Evolutionary conservation across 2,797 vertebrate genomes (phyloP).

Genomic region (Neomorphus geoffroyi): DNA sequence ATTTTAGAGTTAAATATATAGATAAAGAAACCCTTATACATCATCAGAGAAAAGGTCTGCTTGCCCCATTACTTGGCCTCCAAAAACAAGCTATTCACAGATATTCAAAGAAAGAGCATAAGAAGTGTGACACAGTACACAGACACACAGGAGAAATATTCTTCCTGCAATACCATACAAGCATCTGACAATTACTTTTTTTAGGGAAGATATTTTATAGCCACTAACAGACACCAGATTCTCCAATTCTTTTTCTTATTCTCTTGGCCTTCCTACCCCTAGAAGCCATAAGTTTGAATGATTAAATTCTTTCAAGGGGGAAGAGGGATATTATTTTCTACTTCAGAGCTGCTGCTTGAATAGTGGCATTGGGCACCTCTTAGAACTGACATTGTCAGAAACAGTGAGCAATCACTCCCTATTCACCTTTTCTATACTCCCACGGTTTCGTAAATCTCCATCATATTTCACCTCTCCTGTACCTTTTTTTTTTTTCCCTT

Average conservation of each 20-base stretch:
- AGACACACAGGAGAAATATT: background rate
- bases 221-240: background rate
- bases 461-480: slow-evolving; percentile 2
- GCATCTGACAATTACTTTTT: background rate
- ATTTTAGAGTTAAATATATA: background rate
- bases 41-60: background rate
- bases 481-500: background rate
- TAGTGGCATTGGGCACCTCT: slow-evolving; percentile 48
- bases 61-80: background rate
- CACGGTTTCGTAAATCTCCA: slow-evolving; percentile 43
- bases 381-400: slow-evolving; percentile 45
- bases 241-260: background rate
- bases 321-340: background rate
- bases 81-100: background rate
- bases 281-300: background rate
- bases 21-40: background rate
- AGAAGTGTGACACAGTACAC: fast-evolving
- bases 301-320: background rate
- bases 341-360: background rate
- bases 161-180: background rate
- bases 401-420: slow-evolving; percentile 62
- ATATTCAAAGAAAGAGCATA: background rate
- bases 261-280: background rate
- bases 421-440: slow-evolving; percentile 54
- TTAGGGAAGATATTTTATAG: background rate